Evolutionary conservation across 2,888 invertebrate genomes (phyloP), one percentile per base, ranked within the genome.

Genomic region (Limnephilus auricula): DNA sequence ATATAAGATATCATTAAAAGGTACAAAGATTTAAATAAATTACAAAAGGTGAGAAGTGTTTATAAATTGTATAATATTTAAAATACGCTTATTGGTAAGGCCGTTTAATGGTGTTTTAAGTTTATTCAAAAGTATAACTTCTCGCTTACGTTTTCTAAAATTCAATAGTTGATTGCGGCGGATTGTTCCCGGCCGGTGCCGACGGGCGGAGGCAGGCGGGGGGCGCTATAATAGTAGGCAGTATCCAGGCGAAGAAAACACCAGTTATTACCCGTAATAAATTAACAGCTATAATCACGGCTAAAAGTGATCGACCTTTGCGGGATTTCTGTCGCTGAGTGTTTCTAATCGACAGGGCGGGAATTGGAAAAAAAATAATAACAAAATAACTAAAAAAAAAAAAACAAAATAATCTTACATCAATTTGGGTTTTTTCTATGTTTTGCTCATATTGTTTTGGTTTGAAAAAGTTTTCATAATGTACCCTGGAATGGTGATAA

Each of bases 221-320:
- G 65, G 65, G 9, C 65, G 9, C 25, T 9, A 25, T 65, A 65
- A n/a, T 65, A n/a, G 65, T 25, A 65, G 65, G 25, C 65, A 25
- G 65, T 45, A 15, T 40, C 31, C 37, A 40, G 37, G 45, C 40
- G 85, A 40, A 85, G 85, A 40, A 85, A 85, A 85, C 40, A 85
- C 45, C 85, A 40, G 85, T 85, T 85, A 85, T 85, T 85, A 85
- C 85, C 85, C 9, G 45, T 85, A 85, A 85, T 85, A 85, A 85
- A 85, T 85, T 85, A 85, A 85, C 85, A 25, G 15, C 85, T 30
- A 30, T 85, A 85, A 85, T 85, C 85, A 85, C 85, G 30, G n/a
- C 85, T 40, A 30, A 30, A 85, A 85, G 34, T 85, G 85, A 45
- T n/a, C 85, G 85, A 85, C 85, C 85, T 85, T 85, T 85, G 85